Conservation (phyloP, 2,888 invertebrate species). For the Megamerina dolium region DNA sequence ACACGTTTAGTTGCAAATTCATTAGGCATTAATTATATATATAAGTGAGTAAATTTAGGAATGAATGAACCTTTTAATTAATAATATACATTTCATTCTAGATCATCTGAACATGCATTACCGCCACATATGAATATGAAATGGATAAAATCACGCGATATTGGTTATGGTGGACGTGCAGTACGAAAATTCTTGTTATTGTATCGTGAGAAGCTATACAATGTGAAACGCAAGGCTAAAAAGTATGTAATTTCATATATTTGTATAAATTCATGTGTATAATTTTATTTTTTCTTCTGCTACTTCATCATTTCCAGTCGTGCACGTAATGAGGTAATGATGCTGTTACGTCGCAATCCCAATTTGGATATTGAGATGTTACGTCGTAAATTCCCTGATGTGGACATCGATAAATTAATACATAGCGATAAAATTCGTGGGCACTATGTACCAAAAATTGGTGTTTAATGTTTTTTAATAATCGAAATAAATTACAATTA, state of each 20-base stretch:
- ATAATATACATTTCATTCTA: slow-evolving; percentile 17
- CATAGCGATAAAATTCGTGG: slow-evolving; percentile 56
- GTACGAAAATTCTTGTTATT: slow-evolving; percentile 58
- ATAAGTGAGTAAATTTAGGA: slow-evolving; percentile 42
- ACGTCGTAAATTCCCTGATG: slow-evolving; percentile 67
- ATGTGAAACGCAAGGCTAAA: slow-evolving; percentile 53
- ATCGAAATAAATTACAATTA: too few species aligned
- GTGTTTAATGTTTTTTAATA: slow-evolving; percentile 24
- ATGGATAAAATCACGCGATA: slow-evolving; percentile 58
- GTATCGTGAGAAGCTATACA: slow-evolving; percentile 62
- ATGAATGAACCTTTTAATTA: background rate
- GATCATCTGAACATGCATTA: slow-evolving; percentile 57
- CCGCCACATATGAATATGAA: slow-evolving; percentile 63
- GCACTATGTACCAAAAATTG: slow-evolving; percentile 54
- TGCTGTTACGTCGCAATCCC: slow-evolving; percentile 68
- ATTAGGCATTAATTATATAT: slow-evolving; percentile 58
- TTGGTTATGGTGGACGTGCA: slow-evolving; percentile 56
- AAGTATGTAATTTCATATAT: slow-evolving; percentile 48
- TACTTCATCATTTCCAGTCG: too few species aligned
- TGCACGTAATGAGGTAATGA: slow-evolving; percentile 62
- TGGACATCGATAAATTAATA: slow-evolving; percentile 65
- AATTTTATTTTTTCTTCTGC: slow-evolving; percentile 6
- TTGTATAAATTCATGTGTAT: background rate
- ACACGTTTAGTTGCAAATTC: slow-evolving; percentile 54
- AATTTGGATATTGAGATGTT: slow-evolving; percentile 66